phyloP scores from a whole-genome alignment of 2,797 vertebrate genomes.

The Acanthurus lineatus region DNA sequence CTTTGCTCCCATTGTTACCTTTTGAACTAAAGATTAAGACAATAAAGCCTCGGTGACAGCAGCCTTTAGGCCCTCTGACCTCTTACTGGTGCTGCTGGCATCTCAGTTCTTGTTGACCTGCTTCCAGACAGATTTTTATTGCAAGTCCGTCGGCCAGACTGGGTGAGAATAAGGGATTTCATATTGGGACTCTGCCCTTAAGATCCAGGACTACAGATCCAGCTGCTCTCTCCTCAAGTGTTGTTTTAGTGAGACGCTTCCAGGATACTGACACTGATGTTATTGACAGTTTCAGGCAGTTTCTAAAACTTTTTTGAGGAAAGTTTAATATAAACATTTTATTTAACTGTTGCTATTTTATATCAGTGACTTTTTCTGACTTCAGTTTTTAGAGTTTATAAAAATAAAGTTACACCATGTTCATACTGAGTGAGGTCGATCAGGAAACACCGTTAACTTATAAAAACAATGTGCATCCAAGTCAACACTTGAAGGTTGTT shows the following conservation, averaged over 20 bases:
- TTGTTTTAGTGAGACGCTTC: slow-evolving; percentile 20
- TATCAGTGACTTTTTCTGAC: neutral
- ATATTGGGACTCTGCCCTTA: slow-evolving; percentile 38
- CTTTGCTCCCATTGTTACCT: slow-evolving; percentile 24
- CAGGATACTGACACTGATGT: slow-evolving; percentile 3
- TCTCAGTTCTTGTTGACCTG: slow-evolving; percentile 38
- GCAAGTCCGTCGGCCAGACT: slow-evolving; percentile 35
- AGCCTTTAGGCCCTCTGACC: slow-evolving; percentile 39
- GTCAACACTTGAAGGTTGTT: too few relatives aligned
- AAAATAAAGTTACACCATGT: too few relatives aligned
- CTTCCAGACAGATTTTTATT: slow-evolving; percentile 80
- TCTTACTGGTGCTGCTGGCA: slow-evolving; percentile 32
- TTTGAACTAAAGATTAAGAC: slow-evolving; percentile 53
- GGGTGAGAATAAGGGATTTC: slow-evolving; percentile 52
- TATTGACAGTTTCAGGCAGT: neutral
- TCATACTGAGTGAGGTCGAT: too few relatives aligned
- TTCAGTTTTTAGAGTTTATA: neutral
- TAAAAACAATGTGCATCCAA: too few relatives aligned
- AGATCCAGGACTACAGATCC: slow-evolving; percentile 31
- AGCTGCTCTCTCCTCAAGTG: neutral
- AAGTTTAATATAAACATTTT: neutral
- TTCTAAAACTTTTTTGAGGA: neutral
- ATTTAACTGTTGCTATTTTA: neutral
- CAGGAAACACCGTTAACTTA: too few relatives aligned
- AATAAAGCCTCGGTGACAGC: slow-evolving; percentile 65